Evolutionary conservation across 2,888 invertebrate genomes (phyloP), one percentile per base, ranked within the genome.

Genomic region (Bugulina stolonifera): DNA sequence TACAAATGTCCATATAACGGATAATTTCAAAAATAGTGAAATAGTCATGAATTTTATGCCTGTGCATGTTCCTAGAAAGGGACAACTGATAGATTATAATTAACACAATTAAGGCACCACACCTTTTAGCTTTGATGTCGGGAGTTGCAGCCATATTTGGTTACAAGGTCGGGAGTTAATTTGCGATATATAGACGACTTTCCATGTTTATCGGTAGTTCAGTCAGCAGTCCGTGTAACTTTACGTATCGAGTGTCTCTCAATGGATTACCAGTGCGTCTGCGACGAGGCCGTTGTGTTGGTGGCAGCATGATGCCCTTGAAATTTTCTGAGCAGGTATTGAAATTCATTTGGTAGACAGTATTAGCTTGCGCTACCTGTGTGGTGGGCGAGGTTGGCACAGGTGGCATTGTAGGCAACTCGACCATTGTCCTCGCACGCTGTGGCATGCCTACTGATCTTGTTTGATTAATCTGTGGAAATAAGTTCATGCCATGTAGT

Each of bases 231-330:
- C 64, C 32, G 32, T 64, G 64, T 5, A 64, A n/a, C 34, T 34
- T 64, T 10, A 64, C 64, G 32, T 64, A 64, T 27, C 64, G 27
- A 14, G 64, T 64, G 27, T 64, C 64, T 64, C 64, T 64, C 64
- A 64, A 27, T 14, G 64, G 64, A n/a, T 64, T 64, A n/a, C 10
- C 27, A 10, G 64, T 27, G 10, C 64, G 22, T 14, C 64, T 22
- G 27, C 64, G 64, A 32, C 64, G 64, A 25, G 64, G 5, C 5
- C 10, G 22, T 32, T 32, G 27, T 2, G 64, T 32, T 25, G 34
- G 25, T 32, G 64, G 64, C 10, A 22, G 22, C 18, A 43, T 43
- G 18, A 43, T 18, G 5, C 43, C 43, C 18, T 43, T 43, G 18
- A 18, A 18, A 5, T 43, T 18, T 10, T 43, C 10, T 18, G 18